Evolutionary conservation across 2,113 vertebrate species (phyloP).

Genomic region (Pseudopipra pipra): DNA sequence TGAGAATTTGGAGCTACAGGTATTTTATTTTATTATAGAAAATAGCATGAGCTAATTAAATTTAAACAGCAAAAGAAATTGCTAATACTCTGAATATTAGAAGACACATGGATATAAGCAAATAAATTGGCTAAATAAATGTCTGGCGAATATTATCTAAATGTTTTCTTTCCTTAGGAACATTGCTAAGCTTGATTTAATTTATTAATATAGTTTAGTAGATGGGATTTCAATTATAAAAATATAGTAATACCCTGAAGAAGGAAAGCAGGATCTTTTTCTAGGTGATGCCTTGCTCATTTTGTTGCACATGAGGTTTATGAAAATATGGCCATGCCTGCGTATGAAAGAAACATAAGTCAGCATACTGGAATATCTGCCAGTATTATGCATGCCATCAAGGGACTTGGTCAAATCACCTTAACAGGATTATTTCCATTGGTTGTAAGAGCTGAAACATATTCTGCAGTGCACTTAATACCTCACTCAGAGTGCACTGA

Average conservation of each 20-base stretch:
- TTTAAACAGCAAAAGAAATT: conserved; percentile 20
- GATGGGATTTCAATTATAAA: conserved; percentile 28
- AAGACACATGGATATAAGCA: neutral
- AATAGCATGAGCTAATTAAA: neutral
- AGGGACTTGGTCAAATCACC: neutral
- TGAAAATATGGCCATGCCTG: neutral
- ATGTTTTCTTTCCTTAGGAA: conserved; percentile 16
- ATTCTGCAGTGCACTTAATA: neutral
- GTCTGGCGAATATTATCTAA: conserved; percentile 4
- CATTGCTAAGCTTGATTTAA: conserved; percentile 3
- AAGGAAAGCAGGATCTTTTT: neutral
- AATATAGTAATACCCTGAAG: neutral
- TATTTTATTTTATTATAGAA: conserved; percentile 17
- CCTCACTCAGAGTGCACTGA: neutral
- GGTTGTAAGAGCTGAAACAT: neutral
- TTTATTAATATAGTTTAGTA: conserved; percentile 25
- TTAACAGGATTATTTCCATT: conserved; percentile 1
- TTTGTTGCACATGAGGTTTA: neutral
- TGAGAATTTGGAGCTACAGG: neutral
- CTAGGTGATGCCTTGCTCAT: neutral
- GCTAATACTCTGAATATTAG: neutral
- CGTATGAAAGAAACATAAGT: neutral
- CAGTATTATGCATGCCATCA: neutral
- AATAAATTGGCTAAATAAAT: conserved; percentile 8
- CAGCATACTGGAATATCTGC: neutral